phyloP scores from a whole-genome alignment of 2,888 invertebrate species.

The Brachyptera risi region DNA sequence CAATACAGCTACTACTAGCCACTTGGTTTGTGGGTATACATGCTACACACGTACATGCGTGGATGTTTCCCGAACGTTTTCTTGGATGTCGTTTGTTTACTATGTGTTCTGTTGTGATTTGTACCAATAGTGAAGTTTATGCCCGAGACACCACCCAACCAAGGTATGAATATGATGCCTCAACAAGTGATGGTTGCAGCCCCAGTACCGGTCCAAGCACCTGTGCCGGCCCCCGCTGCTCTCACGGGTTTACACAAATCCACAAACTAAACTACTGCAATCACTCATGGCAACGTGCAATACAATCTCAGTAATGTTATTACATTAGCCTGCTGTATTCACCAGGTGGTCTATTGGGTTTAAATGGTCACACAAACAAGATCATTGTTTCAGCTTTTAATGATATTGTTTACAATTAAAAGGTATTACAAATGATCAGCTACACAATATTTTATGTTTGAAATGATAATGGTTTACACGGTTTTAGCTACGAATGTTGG shows the following conservation, averaged over 20 bases:
- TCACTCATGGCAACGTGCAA: background rate
- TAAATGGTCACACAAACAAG: no score
- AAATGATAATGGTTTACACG: no score
- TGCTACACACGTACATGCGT: background rate
- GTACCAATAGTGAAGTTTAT: conserved; percentile 17
- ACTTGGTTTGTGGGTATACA: no score
- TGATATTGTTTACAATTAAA: no score
- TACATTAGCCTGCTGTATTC: background rate
- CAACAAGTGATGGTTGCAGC: conserved; percentile 6
- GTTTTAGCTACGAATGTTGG: no score
- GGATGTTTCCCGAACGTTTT: background rate
- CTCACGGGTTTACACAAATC: background rate
- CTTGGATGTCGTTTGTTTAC: background rate
- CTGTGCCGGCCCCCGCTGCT: background rate
- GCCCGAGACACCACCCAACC: conserved; percentile 17
- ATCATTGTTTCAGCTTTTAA: no score
- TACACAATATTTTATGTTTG: no score
- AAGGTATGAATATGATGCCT: background rate
- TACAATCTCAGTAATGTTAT: background rate
- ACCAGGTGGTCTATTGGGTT: no score
- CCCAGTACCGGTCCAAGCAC: background rate
- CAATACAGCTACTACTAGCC: no score
- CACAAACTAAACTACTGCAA: background rate
- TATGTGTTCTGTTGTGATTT: conserved; percentile 1
- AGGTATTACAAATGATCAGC: no score